Evolutionary conservation across 2,888 invertebrate species (phyloP).

Genomic region (Plagodis dolabraria): DNA sequence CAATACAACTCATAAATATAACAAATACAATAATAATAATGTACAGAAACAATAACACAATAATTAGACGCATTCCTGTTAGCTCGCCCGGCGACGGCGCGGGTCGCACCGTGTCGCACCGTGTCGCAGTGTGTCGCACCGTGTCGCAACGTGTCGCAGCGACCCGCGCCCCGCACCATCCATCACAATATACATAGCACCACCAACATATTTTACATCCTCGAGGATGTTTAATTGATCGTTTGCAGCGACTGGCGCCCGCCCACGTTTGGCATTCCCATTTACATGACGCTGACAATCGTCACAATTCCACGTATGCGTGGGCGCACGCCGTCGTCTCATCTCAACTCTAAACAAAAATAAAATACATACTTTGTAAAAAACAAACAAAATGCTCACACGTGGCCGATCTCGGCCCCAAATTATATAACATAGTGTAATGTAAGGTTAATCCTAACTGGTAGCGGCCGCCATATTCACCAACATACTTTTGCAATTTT

Average conservation of each 20-base stretch:
- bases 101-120: constrained; percentile 10
- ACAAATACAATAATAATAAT: constrained; percentile 70
- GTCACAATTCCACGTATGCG: background rate
- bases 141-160: constrained; percentile 6
- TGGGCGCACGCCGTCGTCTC: background rate
- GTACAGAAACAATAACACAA: constrained; percentile 70
- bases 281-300: background rate
- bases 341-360: constrained; percentile 39
- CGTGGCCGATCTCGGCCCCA: constrained; percentile 1
- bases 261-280: background rate
- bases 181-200: constrained; percentile 54
- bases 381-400: constrained; percentile 22
- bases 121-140: constrained; percentile 1
- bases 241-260: constrained; percentile 25
- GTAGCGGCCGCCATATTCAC: too few relatives aligned
- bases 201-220: constrained; percentile 60
- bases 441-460: background rate
- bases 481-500: too few relatives aligned
- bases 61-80: constrained; percentile 44
- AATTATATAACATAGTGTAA: background rate
- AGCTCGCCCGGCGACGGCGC: constrained; percentile 10
- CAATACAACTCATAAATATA: constrained; percentile 73
- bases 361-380: constrained; percentile 26
- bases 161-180: constrained; percentile 5
- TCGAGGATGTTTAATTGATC: constrained; percentile 44